Evolutionary conservation across 2,797 vertebrate species (phyloP), one percentile per base, ranked within the genome.

Genomic region (Molossus alvarezi): DNA sequence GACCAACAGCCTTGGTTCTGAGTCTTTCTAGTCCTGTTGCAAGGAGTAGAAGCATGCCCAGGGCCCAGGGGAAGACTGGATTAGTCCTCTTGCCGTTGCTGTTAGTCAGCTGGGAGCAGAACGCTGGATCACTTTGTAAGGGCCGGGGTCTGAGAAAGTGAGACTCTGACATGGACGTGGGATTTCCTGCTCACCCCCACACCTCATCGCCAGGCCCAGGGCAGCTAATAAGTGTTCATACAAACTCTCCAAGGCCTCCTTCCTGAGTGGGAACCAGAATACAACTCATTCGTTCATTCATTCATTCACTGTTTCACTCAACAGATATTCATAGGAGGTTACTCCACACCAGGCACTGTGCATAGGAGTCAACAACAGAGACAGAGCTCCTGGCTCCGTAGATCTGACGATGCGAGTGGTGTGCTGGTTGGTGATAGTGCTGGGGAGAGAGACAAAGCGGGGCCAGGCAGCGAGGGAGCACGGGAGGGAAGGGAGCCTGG

Each of bases 241-340:
- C 9, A 60, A 37, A 76, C 91, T 94, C 18, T 86, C 53, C 55
- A 88, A 33, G 69, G 11, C 15, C 20, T 71, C 80, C 64, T 96
- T n/a, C n/a, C 27, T 67, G 72, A 60, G 41, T 48, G 9, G 51
- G 45, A 87, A 67, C 79, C 57, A 83, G 45, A 92, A 94, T 67
- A 72, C 88, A 82, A 58, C 13, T 17, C 64, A 27, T 23, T 71
- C 72, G 0, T 4, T 90, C 64, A 45, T 72, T 60, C 75, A 57
- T 8, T 51, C 13, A 37, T 12, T 77, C 64, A 41, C 51, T 88
- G 29, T 55, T 82, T 67, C 51, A 53, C 18, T 73, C 53, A 55
- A 55, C 5, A 72, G 41, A 27, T 20, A 57, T 25, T 58, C 71
- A 60, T 57, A 88, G 33, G 37, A 29, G 20, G 18, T 5, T 51